Conservation (phyloP, 2,888 invertebrate genomes). For the Rosalia funebris region DNA sequence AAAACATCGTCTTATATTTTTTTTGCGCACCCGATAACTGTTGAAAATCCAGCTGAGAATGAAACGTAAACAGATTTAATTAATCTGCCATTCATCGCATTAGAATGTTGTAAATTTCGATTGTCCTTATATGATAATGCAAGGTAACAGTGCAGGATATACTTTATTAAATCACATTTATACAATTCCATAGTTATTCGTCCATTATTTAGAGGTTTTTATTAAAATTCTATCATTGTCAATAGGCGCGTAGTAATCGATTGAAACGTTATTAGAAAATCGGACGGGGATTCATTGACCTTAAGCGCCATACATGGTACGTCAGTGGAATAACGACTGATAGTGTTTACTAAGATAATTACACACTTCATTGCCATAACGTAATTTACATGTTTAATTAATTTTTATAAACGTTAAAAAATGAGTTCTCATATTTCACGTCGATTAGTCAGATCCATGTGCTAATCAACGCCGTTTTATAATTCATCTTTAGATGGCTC, state of each 20-base stretch:
- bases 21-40: no score
- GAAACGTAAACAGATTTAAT: conserved; percentile 17
- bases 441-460: no score
- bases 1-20: no score
- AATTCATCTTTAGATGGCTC: no score
- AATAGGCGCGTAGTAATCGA: conserved; percentile 12
- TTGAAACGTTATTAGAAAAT: conserved; percentile 18
- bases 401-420: not conserved
- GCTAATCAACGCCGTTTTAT: no score
- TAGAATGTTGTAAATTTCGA: conserved; percentile 22
- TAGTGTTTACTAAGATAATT: conserved; percentile 11
- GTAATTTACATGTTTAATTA: conserved; percentile 7
- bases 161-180: conserved; percentile 7
- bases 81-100: conserved; percentile 13
- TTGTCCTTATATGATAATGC: conserved; percentile 21
- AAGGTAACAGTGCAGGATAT: conserved; percentile 20
- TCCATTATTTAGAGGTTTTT: conserved; percentile 8
- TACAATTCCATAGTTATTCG: conserved; percentile 7
- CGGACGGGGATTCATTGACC: conserved; percentile 24
- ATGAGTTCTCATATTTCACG: not conserved
- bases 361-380: conserved; percentile 11
- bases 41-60: no score
- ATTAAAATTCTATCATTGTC: conserved; percentile 1
- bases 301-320: conserved; percentile 16
- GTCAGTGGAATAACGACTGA: conserved; percentile 5